A percentile compares a stretch with the other conserved stretches of the same genome.
Conservation (phyloP, 2,888 invertebrate species). For the Zygothrica quintamaculata region DNA sequence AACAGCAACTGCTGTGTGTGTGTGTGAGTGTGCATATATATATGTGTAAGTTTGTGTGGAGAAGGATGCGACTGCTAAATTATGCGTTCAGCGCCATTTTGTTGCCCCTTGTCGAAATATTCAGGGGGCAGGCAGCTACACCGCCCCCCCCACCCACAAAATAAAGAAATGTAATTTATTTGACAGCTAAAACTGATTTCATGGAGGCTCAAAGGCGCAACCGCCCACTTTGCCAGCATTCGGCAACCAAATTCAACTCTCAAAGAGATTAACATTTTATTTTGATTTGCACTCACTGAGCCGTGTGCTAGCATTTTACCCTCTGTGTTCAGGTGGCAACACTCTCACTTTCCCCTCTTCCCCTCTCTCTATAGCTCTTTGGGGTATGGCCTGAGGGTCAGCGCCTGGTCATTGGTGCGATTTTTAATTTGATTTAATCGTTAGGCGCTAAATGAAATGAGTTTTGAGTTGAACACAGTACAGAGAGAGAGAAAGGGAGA, state of each 20-base stretch:
- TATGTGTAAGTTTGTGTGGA: constrained; percentile 18
- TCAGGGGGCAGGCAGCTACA: constrained; percentile 20
- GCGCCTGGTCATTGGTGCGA: constrained; percentile 72
- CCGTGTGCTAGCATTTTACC: constrained; percentile 64
- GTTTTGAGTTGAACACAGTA: constrained; percentile 53
- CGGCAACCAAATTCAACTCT: constrained; percentile 2
- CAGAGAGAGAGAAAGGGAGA: too few species aligned
- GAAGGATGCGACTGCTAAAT: constrained; percentile 59
- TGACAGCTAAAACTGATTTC: constrained; percentile 74
- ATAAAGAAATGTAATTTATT: constrained; percentile 70
- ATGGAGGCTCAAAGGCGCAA: constrained; percentile 22
- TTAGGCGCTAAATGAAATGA: constrained; percentile 66
- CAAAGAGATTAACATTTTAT: constrained; percentile 62
- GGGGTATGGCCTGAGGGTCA: constrained; percentile 63
- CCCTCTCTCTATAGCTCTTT: too few species aligned
- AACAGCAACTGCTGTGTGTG: constrained; percentile 15
- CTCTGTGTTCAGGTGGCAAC: constrained; percentile 32
- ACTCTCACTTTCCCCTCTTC: too few species aligned
- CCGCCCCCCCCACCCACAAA: constrained; percentile 3
- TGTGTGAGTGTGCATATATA: constrained; percentile 22
- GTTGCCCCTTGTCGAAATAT: constrained; percentile 27
- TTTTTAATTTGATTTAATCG: constrained; percentile 74
- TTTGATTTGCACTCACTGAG: constrained; percentile 67
- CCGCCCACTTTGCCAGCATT: constrained; percentile 2
- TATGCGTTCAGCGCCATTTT: constrained; percentile 76